These are phyloP conservation scores for Plemyria rubiginata DNA, from an alignment of 2,888 invertebrate species.

Conservation along the genomic window DNA sequence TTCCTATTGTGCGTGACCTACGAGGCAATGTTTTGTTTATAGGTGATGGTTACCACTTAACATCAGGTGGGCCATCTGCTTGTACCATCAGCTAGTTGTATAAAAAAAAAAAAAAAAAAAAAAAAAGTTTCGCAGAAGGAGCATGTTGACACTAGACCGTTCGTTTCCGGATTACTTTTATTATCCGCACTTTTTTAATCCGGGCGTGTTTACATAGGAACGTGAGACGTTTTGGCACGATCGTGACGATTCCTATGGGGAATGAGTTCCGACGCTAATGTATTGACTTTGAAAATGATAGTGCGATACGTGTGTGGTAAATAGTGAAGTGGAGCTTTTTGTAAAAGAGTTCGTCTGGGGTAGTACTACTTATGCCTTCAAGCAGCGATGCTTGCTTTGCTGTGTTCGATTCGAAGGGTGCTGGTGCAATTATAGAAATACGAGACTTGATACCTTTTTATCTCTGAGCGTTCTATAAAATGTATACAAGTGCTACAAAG, in stretches of 20 bases:
- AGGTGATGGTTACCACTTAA: too few relatives aligned
- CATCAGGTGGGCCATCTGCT: too few relatives aligned
- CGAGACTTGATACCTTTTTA: too few relatives aligned
- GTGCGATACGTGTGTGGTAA: slow-evolving; percentile 20
- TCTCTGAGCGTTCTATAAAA: too few relatives aligned
- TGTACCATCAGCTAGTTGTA: too few relatives aligned
- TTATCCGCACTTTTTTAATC: slow-evolving; percentile 46
- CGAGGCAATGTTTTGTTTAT: too few relatives aligned
- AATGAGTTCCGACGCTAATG: slow-evolving; percentile 50
- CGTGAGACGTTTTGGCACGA: slow-evolving; percentile 61
- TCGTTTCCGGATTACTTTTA: slow-evolving; percentile 64
- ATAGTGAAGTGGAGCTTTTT: slow-evolving; percentile 2
- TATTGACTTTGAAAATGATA: slow-evolving; percentile 33
- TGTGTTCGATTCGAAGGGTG: not conserved
- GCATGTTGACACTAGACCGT: slow-evolving; percentile 64
- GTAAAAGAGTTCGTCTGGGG: not conserved
- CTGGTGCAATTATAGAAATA: not conserved
- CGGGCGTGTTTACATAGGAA: slow-evolving; percentile 56
- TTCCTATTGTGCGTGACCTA: too few relatives aligned
- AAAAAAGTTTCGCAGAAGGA: slow-evolving; percentile 78
- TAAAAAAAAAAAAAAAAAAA: too few relatives aligned
- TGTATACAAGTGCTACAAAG: too few relatives aligned
- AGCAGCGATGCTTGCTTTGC: not conserved
- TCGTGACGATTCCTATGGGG: slow-evolving; percentile 52
- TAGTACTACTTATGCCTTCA: not conserved